Evolutionary conservation across 2,888 invertebrate species (phyloP).

Genomic region (Aphelenchoides bicaudatus): DNA sequence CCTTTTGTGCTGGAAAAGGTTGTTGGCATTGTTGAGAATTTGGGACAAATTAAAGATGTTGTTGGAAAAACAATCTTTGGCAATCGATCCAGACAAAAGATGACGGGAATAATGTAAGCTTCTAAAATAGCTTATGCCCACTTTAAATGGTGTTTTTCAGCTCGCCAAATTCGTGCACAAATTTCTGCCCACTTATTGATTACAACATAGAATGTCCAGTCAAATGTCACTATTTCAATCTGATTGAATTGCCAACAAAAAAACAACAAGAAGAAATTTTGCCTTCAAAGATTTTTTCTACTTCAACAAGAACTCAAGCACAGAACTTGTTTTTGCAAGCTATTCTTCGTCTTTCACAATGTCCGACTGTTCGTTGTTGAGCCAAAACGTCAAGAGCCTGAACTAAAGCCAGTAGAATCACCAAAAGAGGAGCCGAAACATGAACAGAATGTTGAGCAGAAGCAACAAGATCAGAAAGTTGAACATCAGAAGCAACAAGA

Average conservation of each 20-base stretch:
- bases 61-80: conserved; percentile 4
- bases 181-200: conserved; percentile 3
- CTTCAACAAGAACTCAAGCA: not conserved
- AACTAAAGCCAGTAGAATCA: not conserved
- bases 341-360: not conserved
- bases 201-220: too few relatives aligned
- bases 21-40: conserved; percentile 5
- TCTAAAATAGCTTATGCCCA: too few relatives aligned
- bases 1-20: conserved; percentile 1
- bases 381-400: conserved; percentile 1
- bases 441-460: not conserved
- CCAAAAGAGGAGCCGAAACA: not conserved
- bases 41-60: conserved; percentile 5
- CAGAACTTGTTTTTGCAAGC: not conserved
- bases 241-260: not conserved
- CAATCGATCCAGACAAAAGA: not conserved
- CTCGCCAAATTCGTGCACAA: not conserved
- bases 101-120: conserved; percentile 1
- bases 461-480: not conserved
- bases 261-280: too few relatives aligned
- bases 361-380: conserved; percentile 6
- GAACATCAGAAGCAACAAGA: not conserved
- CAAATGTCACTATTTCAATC: not conserved
- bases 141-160: too few relatives aligned
- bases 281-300: too few relatives aligned